Base-by-base conservation (phyloP, 2,888 invertebrate species). In the Hypsopygia costalis region DNA sequence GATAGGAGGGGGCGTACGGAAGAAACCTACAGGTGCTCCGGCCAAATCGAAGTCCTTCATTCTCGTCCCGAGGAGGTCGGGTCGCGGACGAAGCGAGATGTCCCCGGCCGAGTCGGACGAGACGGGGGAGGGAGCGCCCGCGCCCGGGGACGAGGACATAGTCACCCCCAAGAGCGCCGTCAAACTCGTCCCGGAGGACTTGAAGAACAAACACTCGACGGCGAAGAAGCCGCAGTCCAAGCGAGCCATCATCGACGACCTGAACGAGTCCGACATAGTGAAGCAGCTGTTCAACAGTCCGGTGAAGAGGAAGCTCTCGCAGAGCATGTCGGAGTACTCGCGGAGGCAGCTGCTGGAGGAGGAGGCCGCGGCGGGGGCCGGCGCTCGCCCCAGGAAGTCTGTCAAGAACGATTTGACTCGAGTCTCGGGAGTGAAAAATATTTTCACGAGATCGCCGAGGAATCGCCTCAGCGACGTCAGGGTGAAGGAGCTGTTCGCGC, bases 201-300 rank as follows among this genome's bases (percentile, higher is more conserved):
- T 89, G 0, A 89, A 87, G 48, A 81, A 82, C 44, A 83, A 83
- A 40, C 86, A 87, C 43, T 77, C 89, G 0, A 83, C 89, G 0
- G 88, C 89, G 0, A 89, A 88, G 52, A 88, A 88, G 41, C 79
- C 88, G n/a, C 70, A 61, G 44, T 89, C 89, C 6, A 85, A 81
- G 30, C 80, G 87, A 4, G 75, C 81, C 1, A 72, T 89, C 1
- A 89, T 89, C 34, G 89, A 89, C 52, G 66, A 81, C 22, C 53
- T 89, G 6, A 68, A 85, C 50, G 76, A 76, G 10, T 87, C 86
- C 0, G 81, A 81, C 36, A 69, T 86, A 7, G 79, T 82, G 1
- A 85, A 87, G 47, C 75, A 85, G 36, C 54, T 89, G 30, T 89
- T 89, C 58, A 81, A 73, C 47, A 89, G 87, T 45, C 89, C 89